Conservation (phyloP, 2,888 invertebrate genomes). For the Leptopilina drosophilae region DNA sequence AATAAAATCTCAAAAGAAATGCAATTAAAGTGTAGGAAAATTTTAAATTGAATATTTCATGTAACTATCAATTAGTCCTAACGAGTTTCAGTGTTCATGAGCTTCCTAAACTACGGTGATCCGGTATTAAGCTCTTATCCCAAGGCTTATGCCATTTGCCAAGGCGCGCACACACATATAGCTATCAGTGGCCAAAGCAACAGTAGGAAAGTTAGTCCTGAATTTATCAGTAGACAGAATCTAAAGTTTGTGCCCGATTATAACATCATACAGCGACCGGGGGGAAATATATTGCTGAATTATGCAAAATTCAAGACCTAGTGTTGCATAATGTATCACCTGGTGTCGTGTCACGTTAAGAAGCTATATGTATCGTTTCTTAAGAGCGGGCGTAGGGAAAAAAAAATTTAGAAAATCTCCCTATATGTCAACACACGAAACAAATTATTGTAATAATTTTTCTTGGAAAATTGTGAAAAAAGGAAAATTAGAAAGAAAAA, state of each 20-base stretch:
- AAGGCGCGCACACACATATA: neutral
- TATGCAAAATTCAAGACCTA: neutral
- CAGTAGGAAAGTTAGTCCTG: constrained; percentile 5
- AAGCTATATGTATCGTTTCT: neutral
- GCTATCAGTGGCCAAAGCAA: constrained; percentile 1
- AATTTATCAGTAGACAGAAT: neutral
- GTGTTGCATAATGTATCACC: constrained; percentile 12
- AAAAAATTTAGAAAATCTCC: neutral
- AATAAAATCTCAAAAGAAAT: too few relatives aligned
- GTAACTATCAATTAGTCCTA: too few relatives aligned
- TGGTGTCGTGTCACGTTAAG: neutral
- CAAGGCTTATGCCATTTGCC: neutral
- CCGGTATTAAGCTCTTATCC: constrained; percentile 11
- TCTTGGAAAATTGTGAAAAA: too few relatives aligned
- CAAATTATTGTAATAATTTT: too few relatives aligned
- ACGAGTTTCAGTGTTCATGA: neutral
- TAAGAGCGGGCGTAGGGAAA: neutral
- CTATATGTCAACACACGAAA: neutral
- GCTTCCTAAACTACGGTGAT: constrained; percentile 22
- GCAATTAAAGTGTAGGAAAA: too few relatives aligned
- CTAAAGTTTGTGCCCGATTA: neutral
- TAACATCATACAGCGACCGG: neutral
- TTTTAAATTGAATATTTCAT: too few relatives aligned
- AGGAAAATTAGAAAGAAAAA: too few relatives aligned
- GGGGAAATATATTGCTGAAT: neutral